A percentile compares a stretch with the other conserved stretches of the same genome.
Conservation (phyloP, 2,797 vertebrate species). For the Hapalemur alaotrensis region DNA sequence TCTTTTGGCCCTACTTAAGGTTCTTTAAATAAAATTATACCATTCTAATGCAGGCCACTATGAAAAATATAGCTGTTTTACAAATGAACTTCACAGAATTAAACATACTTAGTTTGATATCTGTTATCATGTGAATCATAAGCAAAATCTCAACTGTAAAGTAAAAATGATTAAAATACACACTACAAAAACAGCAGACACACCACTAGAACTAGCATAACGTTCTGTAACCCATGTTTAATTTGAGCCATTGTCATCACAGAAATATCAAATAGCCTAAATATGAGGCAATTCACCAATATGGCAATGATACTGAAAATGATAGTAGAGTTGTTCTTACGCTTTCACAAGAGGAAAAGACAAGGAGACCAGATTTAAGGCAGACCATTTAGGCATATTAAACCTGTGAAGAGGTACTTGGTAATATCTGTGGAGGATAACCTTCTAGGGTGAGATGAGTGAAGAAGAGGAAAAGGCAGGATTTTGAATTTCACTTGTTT, state of each 20-base stretch:
- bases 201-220: not conserved
- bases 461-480: not conserved
- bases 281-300: not conserved
- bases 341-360: not conserved
- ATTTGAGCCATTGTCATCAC: not conserved
- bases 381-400: not conserved
- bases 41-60: not conserved
- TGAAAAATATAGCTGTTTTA: not conserved
- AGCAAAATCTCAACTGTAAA: not conserved
- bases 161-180: not conserved
- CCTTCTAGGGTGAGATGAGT: not conserved
- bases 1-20: not conserved
- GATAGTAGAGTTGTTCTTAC: not conserved
- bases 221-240: not conserved
- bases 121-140: not conserved
- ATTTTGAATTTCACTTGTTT: not conserved
- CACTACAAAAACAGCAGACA: no score
- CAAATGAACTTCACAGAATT: not conserved
- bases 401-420: not conserved
- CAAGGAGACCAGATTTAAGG: not conserved
- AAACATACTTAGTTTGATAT: not conserved
- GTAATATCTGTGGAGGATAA: not conserved
- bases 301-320: not conserved
- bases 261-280: not conserved
- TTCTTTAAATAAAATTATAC: not conserved